These are phyloP conservation scores for Dermolepida albohirtum DNA, from an alignment of 2,888 invertebrate genomes.

Conservation along the genomic window DNA sequence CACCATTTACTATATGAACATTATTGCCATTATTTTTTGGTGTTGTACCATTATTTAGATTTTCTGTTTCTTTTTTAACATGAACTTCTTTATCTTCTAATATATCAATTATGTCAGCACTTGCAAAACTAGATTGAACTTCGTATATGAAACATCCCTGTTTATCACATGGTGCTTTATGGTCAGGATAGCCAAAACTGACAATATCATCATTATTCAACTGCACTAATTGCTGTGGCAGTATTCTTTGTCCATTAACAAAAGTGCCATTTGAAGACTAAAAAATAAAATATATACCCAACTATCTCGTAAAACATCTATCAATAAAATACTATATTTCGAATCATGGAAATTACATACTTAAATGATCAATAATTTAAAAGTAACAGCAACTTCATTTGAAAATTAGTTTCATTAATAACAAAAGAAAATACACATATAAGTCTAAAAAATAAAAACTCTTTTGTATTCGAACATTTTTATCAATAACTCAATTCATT, in stretches of 20 bases:
- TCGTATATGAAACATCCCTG: conserved; percentile 23
- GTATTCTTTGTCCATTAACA: conserved; percentile 66
- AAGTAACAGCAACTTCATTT: no score
- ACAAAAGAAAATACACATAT: no score
- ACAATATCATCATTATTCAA: conserved; percentile 67
- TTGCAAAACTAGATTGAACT: conserved; percentile 8
- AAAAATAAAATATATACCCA: conserved; percentile 51
- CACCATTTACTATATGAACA: not conserved
- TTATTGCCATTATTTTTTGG: not conserved
- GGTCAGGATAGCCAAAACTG: conserved; percentile 66
- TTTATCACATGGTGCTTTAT: conserved; percentile 43
- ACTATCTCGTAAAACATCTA: conserved; percentile 3
- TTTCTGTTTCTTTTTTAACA: not conserved
- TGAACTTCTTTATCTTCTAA: conserved; percentile 6
- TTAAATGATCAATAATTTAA: no score
- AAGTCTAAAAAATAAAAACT: no score
- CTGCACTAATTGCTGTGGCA: conserved; percentile 59
- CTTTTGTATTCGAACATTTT: no score
- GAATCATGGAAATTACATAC: no score
- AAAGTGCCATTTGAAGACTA: conserved; percentile 74
- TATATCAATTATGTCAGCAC: conserved; percentile 14
- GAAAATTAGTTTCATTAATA: no score
- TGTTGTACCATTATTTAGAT: not conserved
- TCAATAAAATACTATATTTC: not conserved
- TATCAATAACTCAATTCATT: no score